Evolutionary conservation across 2,113 vertebrate genomes (phyloP).

Genomic region (Puntigrus tetrazona): DNA sequence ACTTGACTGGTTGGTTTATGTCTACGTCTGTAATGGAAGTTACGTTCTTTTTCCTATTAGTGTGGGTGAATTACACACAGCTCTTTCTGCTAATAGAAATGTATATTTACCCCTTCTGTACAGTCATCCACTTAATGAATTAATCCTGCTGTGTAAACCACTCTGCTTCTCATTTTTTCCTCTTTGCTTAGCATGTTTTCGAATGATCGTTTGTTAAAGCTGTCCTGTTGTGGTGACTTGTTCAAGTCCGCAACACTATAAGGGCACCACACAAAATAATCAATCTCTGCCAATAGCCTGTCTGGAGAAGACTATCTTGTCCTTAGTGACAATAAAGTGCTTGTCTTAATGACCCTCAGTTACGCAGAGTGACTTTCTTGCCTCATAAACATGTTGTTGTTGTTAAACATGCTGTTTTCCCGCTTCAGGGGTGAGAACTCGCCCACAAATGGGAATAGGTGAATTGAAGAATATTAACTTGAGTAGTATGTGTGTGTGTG

Average conservation of each 20-base stretch:
- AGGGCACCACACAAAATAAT: not conserved
- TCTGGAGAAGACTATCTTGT: not conserved
- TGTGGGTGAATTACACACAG: conserved; percentile 21
- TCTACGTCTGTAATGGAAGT: conserved; percentile 14
- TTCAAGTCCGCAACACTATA: not conserved
- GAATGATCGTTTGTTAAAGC: conserved; percentile 4
- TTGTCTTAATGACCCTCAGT: conserved; percentile 7
- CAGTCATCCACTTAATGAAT: conserved; percentile 28
- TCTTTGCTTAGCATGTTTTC: conserved; percentile 6
- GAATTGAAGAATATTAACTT: conserved; percentile 25
- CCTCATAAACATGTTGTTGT: conserved; percentile 13
- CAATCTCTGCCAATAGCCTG: not conserved
- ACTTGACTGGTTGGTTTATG: conserved; percentile 31
- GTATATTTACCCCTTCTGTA: conserved; percentile 29
- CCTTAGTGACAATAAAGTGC: not conserved
- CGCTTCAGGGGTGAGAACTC: not conserved
- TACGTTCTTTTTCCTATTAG: conserved; percentile 23
- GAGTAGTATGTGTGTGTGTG: not conserved
- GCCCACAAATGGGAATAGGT: not conserved
- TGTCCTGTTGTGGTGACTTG: conserved; percentile 17
- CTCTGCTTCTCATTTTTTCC: not conserved
- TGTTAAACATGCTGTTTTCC: conserved; percentile 29
- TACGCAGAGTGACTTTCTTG: conserved; percentile 6
- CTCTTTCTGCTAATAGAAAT: conserved; percentile 32
- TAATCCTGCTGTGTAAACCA: conserved; percentile 33